Conservation (phyloP, 2,888 invertebrate species). For the Acleris emargana region DNA sequence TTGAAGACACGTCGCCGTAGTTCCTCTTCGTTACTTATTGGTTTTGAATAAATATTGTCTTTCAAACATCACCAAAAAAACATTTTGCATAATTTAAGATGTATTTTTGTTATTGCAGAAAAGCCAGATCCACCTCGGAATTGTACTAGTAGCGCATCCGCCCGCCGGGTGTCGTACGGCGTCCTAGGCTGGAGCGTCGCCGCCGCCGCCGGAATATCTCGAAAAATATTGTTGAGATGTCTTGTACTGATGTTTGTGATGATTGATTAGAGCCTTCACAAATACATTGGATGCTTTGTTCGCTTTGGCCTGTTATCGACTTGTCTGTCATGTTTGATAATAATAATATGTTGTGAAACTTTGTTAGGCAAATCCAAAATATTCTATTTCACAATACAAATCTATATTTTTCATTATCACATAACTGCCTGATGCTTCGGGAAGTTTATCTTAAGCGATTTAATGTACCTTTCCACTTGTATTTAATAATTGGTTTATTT, state of each 20-base stretch:
- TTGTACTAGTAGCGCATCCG: slow-evolving; percentile 64
- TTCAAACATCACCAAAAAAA: no score
- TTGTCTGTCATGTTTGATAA: slow-evolving; percentile 2
- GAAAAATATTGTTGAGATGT: slow-evolving; percentile 59
- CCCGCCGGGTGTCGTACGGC: slow-evolving; percentile 48
- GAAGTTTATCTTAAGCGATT: no score
- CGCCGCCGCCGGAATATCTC: slow-evolving; percentile 49
- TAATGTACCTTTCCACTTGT: no score
- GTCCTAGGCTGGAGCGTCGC: slow-evolving; percentile 48
- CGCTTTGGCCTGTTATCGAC: slow-evolving; percentile 19
- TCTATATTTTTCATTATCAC: neutral
- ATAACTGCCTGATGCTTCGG: no score
- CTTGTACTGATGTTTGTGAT: slow-evolving; percentile 48
- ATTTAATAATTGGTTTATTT: no score
- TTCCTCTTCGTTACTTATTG: no score
- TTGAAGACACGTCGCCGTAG: no score
- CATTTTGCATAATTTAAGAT: no score
- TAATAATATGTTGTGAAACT: slow-evolving; percentile 12
- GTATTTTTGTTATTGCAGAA: slow-evolving; percentile 52
- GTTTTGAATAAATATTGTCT: no score
- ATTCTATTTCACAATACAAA: neutral
- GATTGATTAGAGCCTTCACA: slow-evolving; percentile 24
- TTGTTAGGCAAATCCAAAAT: slow-evolving; percentile 16
- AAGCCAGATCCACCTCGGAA: slow-evolving; percentile 72
- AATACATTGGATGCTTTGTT: slow-evolving; percentile 17